Percentiles rank a stretch among this genome's conserved stretches.
These are phyloP conservation scores for Elgaria multicarinata DNA, from an alignment of 2,113 vertebrate genomes.

Conservation along the genomic window DNA sequence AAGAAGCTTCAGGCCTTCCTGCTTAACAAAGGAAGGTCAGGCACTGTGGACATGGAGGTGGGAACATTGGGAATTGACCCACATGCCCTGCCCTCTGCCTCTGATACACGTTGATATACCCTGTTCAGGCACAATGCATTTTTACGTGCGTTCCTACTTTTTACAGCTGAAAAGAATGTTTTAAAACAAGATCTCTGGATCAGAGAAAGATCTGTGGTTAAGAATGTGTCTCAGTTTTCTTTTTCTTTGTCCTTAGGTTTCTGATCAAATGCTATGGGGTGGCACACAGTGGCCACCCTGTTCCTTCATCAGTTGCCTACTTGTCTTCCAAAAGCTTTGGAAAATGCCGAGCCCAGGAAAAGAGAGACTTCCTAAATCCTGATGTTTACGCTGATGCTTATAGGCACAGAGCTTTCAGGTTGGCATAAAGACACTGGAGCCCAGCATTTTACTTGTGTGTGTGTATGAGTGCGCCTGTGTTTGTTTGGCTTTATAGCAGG, in stretches of 20 bases:
- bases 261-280: constrained; percentile 77
- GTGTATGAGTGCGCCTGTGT: not conserved
- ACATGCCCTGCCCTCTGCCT: no score
- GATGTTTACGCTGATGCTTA: constrained; percentile 75
- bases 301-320: constrained; percentile 75
- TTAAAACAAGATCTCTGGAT: not conserved
- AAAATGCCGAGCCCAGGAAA: constrained; percentile 71
- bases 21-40: no score
- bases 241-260: constrained; percentile 70
- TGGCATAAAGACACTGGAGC: not conserved
- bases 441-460: not conserved
- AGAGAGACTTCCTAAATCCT: constrained; percentile 74
- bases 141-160: not conserved
- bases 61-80: no score
- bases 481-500: not conserved
- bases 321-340: constrained; percentile 45
- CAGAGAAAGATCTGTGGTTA: not conserved
- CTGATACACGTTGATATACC: no score
- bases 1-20: no score
- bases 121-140: not conserved
- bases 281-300: constrained; percentile 41
- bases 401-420: constrained; percentile 75
- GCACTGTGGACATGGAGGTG: no score
- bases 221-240: constrained; percentile 7
- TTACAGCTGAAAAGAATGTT: not conserved